Evolutionary conservation across 2,888 invertebrate species (phyloP).

Genomic region (Molanna angustata): DNA sequence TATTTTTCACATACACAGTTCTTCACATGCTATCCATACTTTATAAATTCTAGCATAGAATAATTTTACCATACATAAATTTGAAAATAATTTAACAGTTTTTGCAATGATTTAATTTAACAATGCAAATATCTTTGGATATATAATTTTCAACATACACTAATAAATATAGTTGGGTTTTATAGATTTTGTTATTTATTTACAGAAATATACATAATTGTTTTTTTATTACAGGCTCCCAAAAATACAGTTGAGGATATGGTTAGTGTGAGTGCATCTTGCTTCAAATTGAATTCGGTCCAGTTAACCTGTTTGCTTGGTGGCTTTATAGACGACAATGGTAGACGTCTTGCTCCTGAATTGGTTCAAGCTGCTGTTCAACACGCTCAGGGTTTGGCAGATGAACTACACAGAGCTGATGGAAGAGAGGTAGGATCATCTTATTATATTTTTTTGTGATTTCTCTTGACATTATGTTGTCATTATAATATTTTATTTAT

Average conservation of each 20-base stretch:
- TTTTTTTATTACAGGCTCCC: constrained; percentile 60
- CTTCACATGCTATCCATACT: too few species aligned
- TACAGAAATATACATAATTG: too few species aligned
- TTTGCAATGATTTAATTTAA: too few species aligned
- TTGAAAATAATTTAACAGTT: too few species aligned
- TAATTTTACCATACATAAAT: too few species aligned
- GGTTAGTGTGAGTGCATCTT: constrained; percentile 84
- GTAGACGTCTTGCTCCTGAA: constrained; percentile 48
- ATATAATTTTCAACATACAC: too few species aligned
- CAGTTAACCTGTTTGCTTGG: constrained; percentile 86
- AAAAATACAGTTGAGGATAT: constrained; percentile 86
- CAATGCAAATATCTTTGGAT: too few species aligned
- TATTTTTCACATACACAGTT: too few species aligned
- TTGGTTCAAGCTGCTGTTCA: constrained; percentile 68
- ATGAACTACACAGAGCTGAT: constrained; percentile 86
- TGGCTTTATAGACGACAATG: constrained; percentile 51
- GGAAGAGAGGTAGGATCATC: constrained; percentile 71
- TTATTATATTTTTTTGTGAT: neutral
- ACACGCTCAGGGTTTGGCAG: constrained; percentile 86
- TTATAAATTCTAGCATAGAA: too few species aligned
- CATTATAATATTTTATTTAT: neutral
- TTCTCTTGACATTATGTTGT: neutral
- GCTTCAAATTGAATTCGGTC: constrained; percentile 95
- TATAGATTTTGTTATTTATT: too few species aligned
- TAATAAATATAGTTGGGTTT: too few species aligned